phyloP scores from a whole-genome alignment of 2,113 vertebrate species.

The Lepidiolamprologus cunningtoni region DNA sequence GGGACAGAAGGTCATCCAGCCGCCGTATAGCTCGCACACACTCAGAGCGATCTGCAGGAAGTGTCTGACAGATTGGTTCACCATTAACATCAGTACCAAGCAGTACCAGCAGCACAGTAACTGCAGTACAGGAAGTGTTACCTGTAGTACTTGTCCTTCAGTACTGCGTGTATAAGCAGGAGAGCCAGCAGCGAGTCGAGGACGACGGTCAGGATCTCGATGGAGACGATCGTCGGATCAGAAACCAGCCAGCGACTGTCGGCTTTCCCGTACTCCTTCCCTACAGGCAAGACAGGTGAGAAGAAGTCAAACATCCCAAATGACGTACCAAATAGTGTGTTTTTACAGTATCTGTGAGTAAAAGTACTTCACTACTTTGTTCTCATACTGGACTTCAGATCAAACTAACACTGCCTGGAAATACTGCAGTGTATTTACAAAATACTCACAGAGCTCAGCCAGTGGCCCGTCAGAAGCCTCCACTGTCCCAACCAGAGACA shows the following conservation, averaged over 20 bases:
- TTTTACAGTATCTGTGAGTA: not conserved
- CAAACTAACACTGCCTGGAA: not conserved
- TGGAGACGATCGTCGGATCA: slow-evolving; percentile 69
- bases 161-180: slow-evolving; percentile 66
- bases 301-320: not conserved
- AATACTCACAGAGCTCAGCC: slow-evolving; percentile 73
- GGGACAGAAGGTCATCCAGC: slow-evolving; percentile 74
- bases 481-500: slow-evolving; percentile 68
- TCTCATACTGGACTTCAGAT: not conserved
- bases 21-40: slow-evolving; percentile 71
- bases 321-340: not conserved
- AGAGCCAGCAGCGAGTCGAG: slow-evolving; percentile 60
- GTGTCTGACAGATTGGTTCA: slow-evolving; percentile 52
- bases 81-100: not conserved
- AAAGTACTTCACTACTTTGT: not conserved
- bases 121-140: not conserved
- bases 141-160: slow-evolving; percentile 55
- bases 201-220: slow-evolving; percentile 69
- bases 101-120: not conserved
- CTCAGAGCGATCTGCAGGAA: slow-evolving; percentile 73
- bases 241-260: slow-evolving; percentile 73
- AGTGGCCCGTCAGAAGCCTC: slow-evolving; percentile 69
- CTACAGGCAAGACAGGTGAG: slow-evolving; percentile 31
- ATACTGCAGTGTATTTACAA: not conserved
- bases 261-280: slow-evolving; percentile 82